These are phyloP conservation scores for Pollenia angustigena DNA, from an alignment of 2,888 invertebrate genomes.

Conservation along the genomic window DNA sequence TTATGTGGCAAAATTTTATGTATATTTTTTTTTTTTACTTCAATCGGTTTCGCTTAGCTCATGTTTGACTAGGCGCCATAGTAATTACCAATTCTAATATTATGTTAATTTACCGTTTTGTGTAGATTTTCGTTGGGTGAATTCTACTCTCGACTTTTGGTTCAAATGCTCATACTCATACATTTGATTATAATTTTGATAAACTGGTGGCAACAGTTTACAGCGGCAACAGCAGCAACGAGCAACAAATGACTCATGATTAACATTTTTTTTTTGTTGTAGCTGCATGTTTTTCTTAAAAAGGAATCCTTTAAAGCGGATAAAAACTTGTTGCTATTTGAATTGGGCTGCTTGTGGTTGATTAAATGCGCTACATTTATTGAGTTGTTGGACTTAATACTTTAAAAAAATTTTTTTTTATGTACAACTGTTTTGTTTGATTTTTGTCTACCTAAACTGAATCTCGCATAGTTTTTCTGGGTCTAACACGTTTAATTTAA, in stretches of 20 bases:
- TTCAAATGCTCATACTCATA: constrained; percentile 65
- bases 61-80: constrained; percentile 79
- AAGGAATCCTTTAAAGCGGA: constrained; percentile 43
- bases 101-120: constrained; percentile 80
- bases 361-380: constrained; percentile 1
- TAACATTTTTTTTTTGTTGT: constrained; percentile 48
- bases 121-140: constrained; percentile 60
- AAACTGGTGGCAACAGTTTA: constrained; percentile 61
- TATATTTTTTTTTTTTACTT: constrained; percentile 1
- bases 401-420: no score
- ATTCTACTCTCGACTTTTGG: constrained; percentile 49
- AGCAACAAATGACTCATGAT: constrained; percentile 73
- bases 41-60: constrained; percentile 43
- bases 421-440: no score
- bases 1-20: constrained; percentile 59
- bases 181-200: constrained; percentile 75
- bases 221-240: constrained; percentile 49
- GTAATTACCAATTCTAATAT: constrained; percentile 83
- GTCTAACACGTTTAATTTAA: no score
- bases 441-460: no score
- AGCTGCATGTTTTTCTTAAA: constrained; percentile 26
- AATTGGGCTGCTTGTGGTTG: background rate
- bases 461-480: no score
- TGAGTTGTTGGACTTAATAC: background rate
- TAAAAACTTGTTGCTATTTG: constrained; percentile 35